A percentile compares a stretch with the other conserved stretches of the same genome.
phyloP scores from a whole-genome alignment of 2,113 vertebrate species.

The Urocynchramus pylzowi region DNA sequence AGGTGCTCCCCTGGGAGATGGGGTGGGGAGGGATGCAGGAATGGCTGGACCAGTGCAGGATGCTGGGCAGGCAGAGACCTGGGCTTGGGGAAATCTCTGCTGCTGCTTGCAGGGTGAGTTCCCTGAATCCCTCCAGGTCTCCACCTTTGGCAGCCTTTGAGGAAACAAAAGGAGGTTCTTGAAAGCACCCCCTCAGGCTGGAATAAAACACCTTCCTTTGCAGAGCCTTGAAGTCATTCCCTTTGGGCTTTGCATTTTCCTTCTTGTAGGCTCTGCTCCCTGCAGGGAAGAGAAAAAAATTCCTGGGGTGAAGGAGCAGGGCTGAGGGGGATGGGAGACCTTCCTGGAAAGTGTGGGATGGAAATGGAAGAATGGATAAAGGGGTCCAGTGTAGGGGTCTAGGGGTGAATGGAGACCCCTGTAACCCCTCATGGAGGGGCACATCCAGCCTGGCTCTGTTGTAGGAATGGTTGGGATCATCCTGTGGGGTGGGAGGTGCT shows the following conservation, averaged over 20 bases:
- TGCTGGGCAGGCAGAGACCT: not conserved
- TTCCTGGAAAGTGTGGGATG: not conserved
- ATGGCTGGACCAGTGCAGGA: not conserved
- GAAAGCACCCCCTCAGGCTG: not conserved
- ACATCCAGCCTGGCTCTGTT: not conserved
- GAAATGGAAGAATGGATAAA: not conserved
- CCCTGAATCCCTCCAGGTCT: not conserved
- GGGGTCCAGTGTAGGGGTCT: not conserved
- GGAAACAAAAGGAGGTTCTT: constrained; percentile 24
- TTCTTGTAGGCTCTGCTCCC: constrained; percentile 1
- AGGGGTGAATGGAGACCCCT: not conserved
- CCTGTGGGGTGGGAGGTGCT: not conserved
- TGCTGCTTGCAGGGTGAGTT: not conserved
- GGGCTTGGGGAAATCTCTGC: not conserved
- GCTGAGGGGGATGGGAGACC: not conserved
- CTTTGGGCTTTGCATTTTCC: constrained; percentile 38
- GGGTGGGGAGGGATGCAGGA: not conserved
- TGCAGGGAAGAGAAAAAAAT: not conserved
- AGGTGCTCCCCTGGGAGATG: not conserved
- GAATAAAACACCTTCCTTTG: not conserved
- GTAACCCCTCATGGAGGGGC: accelerated
- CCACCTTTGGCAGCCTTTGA: not conserved
- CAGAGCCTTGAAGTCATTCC: not conserved
- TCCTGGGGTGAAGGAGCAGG: not conserved
- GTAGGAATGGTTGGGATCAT: not conserved